Conservation (phyloP, 2,113 vertebrate genomes). For the Nerophis lumbriciformis region DNA sequence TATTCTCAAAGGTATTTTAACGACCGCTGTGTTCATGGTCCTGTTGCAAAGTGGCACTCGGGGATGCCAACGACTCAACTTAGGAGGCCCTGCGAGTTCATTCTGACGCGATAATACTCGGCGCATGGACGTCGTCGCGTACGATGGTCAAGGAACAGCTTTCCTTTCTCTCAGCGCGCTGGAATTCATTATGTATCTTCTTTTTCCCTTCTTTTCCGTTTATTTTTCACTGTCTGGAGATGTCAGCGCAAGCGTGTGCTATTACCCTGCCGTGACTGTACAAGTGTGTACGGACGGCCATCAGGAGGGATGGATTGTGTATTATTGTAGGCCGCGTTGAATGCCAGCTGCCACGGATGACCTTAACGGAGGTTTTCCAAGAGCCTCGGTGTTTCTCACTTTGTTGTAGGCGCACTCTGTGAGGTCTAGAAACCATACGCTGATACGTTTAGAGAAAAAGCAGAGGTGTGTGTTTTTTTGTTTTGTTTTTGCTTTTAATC, state of each 20-base stretch:
- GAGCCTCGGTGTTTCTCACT: slow-evolving; percentile 24
- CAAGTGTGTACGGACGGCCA: slow-evolving; percentile 46
- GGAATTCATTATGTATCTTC: slow-evolving; percentile 61
- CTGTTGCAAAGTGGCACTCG: slow-evolving; percentile 34
- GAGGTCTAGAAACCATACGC: slow-evolving; percentile 47
- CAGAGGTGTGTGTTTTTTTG: slow-evolving; percentile 24
- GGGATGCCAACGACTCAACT: slow-evolving; percentile 27
- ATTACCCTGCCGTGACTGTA: slow-evolving; percentile 42
- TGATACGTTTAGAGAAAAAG: slow-evolving; percentile 51
- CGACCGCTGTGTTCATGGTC: slow-evolving; percentile 68
- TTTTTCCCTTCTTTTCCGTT: slow-evolving; percentile 56
- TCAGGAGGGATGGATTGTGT: slow-evolving; percentile 49
- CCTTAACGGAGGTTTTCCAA: slow-evolving; percentile 46
- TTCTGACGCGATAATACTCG: slow-evolving; percentile 44
- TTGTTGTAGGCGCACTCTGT: slow-evolving; percentile 38
- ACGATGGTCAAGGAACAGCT: slow-evolving; percentile 26
- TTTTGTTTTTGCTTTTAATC: neutral
- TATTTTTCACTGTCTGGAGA: slow-evolving; percentile 66
- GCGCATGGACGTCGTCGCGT: neutral
- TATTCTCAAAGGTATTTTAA: slow-evolving; percentile 77
- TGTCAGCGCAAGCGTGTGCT: slow-evolving; percentile 41
- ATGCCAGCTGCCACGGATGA: slow-evolving; percentile 56
- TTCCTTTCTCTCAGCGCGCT: slow-evolving; percentile 48
- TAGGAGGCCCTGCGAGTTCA: slow-evolving; percentile 28
- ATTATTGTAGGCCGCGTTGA: slow-evolving; percentile 59